Evolutionary conservation across 2,888 invertebrate species (phyloP).

Genomic region (Lithophane ornitopus): DNA sequence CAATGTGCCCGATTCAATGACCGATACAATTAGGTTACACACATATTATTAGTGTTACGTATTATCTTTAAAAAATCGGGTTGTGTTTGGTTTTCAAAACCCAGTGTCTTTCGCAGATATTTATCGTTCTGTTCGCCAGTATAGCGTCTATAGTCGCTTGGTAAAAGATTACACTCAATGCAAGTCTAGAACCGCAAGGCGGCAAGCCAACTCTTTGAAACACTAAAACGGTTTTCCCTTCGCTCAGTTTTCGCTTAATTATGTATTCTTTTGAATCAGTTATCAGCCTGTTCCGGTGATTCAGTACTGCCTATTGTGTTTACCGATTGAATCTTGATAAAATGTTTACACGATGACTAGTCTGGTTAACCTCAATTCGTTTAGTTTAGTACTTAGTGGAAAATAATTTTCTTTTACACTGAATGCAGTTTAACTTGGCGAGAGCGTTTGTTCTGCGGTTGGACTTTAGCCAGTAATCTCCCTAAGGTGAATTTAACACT

Average conservation of each 20-base stretch:
- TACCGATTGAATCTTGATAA: slow-evolving; percentile 62
- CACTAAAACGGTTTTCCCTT: slow-evolving; percentile 17
- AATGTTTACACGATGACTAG: slow-evolving; percentile 56
- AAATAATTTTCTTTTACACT: slow-evolving; percentile 42
- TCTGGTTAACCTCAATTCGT: slow-evolving; percentile 16
- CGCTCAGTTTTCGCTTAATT: slow-evolving; percentile 46
- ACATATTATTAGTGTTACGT: slow-evolving; percentile 19
- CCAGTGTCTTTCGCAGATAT: not conserved
- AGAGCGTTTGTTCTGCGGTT: slow-evolving; percentile 71
- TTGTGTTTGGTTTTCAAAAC: not conserved
- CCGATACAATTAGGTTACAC: slow-evolving; percentile 44
- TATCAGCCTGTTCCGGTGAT: slow-evolving; percentile 62
- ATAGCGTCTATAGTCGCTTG: not conserved
- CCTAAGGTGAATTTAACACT: slow-evolving; percentile 73
- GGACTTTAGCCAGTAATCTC: slow-evolving; percentile 74
- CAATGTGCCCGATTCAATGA: slow-evolving; percentile 63
- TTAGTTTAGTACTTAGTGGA: slow-evolving; percentile 10
- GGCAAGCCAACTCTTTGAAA: slow-evolving; percentile 11
- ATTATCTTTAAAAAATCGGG: slow-evolving; percentile 5
- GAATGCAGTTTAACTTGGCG: slow-evolving; percentile 32
- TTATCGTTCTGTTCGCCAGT: not conserved
- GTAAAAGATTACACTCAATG: not conserved
- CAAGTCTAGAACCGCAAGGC: slow-evolving; percentile 28
- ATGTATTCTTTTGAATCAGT: slow-evolving; percentile 58
- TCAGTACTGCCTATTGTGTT: slow-evolving; percentile 58